phyloP scores from a whole-genome alignment of 2,797 vertebrate genomes.

The Ctenochaetus hawaiiensis region DNA sequence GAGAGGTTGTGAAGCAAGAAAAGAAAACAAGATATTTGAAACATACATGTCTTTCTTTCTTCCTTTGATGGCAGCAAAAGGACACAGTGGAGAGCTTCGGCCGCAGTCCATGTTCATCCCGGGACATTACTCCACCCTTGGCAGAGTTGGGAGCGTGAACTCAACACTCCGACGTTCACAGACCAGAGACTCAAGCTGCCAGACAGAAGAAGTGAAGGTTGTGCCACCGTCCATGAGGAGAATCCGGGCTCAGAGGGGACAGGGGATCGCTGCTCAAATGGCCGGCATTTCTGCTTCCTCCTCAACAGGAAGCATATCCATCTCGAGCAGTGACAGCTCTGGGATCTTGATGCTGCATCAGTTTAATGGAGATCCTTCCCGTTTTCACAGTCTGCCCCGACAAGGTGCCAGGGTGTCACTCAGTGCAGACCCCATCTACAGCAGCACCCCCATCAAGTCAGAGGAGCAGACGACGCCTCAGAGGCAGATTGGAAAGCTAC shows the following conservation, averaged over 20 bases:
- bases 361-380: slow-evolving; percentile 83
- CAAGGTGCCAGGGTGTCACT: slow-evolving; percentile 88
- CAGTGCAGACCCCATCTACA: slow-evolving; percentile 87
- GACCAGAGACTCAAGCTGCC: slow-evolving; percentile 94
- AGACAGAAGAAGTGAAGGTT: slow-evolving; percentile 94
- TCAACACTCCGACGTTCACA: slow-evolving; percentile 84
- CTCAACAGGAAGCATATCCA: slow-evolving; percentile 91
- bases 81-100: slow-evolving; percentile 87
- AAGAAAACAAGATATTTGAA: slow-evolving; percentile 8
- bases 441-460: slow-evolving; percentile 81
- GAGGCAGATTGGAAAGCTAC: slow-evolving; percentile 85
- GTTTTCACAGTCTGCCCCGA: slow-evolving; percentile 95
- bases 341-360: slow-evolving; percentile 85
- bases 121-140: slow-evolving; percentile 91
- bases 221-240: slow-evolving; percentile 96
- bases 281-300: slow-evolving; percentile 92
- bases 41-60: slow-evolving; percentile 38
- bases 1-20: slow-evolving; percentile 2
- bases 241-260: slow-evolving; percentile 95
- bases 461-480: slow-evolving; percentile 78
- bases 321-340: slow-evolving; percentile 84
- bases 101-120: slow-evolving; percentile 91
- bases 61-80: slow-evolving; percentile 78
- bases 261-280: slow-evolving; percentile 96
- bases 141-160: slow-evolving; percentile 86